A percentile compares a stretch with the other conserved stretches of the same genome.
Conservation (phyloP, 2,888 invertebrate genomes). For the Apotomis capreana region DNA sequence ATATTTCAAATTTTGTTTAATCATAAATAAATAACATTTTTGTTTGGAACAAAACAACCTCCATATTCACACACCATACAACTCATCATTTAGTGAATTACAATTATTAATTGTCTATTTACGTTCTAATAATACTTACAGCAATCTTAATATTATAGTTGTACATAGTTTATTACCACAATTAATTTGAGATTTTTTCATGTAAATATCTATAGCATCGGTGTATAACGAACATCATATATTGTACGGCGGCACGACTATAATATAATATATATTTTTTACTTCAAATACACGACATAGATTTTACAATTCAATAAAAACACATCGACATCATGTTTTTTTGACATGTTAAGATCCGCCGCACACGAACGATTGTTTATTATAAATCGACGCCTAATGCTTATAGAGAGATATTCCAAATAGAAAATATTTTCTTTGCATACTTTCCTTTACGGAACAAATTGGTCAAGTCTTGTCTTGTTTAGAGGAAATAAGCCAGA, state of each 20-base stretch:
- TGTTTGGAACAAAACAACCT: constrained; percentile 83
- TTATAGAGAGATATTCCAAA: constrained; percentile 80
- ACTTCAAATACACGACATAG: not conserved
- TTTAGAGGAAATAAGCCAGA: constrained; percentile 48
- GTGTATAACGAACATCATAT: constrained; percentile 17
- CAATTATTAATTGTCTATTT: constrained; percentile 79
- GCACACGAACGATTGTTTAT: not conserved
- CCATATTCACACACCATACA: constrained; percentile 81
- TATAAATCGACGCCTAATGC: constrained; percentile 53
- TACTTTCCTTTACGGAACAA: constrained; percentile 50
- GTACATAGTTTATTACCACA: constrained; percentile 82
- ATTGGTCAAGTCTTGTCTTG: constrained; percentile 69
- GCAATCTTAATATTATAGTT: constrained; percentile 79
- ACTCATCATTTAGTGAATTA: constrained; percentile 79
- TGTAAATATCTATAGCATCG: constrained; percentile 64
- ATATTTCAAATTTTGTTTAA: constrained; percentile 83
- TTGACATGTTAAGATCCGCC: not conserved
- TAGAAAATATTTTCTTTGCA: constrained; percentile 62
- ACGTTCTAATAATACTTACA: constrained; percentile 83
- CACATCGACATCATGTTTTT: not conserved
- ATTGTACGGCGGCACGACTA: too few species aligned
- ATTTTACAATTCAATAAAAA: not conserved
- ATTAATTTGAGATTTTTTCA: constrained; percentile 80
- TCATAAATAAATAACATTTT: constrained; percentile 84
- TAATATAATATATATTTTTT: not conserved